Conservation (phyloP, 2,888 invertebrate species). For the Rhogogaster chlorosoma region DNA sequence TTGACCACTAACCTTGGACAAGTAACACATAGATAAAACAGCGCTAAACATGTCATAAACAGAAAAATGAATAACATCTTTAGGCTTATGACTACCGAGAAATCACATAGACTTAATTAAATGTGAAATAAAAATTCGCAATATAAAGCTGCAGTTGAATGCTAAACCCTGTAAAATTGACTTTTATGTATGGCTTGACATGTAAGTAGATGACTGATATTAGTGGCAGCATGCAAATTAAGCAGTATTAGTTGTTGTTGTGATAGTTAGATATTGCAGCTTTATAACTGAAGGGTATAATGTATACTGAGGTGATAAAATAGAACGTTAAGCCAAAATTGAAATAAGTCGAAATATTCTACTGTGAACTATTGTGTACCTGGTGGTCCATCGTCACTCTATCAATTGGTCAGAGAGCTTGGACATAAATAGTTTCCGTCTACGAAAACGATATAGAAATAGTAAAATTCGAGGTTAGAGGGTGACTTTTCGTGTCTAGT, state of each 20-base stretch:
- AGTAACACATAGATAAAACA: slow-evolving; percentile 16
- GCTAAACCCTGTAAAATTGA: not conserved
- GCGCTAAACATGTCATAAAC: not conserved
- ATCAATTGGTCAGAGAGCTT: slow-evolving; percentile 61
- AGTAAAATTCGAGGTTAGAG: not conserved
- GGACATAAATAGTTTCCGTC: slow-evolving; percentile 65
- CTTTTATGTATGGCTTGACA: not conserved
- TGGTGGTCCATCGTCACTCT: slow-evolving; percentile 68
- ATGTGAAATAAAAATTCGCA: not conserved
- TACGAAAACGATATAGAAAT: slow-evolving; percentile 63
- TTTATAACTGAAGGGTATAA: not conserved
- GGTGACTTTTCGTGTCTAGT: not conserved
- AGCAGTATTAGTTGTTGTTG: not conserved
- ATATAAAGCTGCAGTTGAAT: not conserved
- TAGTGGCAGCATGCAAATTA: slow-evolving; percentile 22
- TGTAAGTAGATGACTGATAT: not conserved
- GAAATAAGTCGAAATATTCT: slow-evolving; percentile 41
- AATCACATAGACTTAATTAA: not conserved
- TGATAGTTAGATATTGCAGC: not conserved
- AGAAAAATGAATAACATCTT: slow-evolving; percentile 1
- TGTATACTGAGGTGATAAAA: not conserved
- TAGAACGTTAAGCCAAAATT: not conserved
- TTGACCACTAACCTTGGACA: not conserved
- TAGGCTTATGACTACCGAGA: not conserved
- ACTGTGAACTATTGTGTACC: slow-evolving; percentile 64